phyloP scores from a whole-genome alignment of 2,797 vertebrate genomes.

The Argya squamiceps region DNA sequence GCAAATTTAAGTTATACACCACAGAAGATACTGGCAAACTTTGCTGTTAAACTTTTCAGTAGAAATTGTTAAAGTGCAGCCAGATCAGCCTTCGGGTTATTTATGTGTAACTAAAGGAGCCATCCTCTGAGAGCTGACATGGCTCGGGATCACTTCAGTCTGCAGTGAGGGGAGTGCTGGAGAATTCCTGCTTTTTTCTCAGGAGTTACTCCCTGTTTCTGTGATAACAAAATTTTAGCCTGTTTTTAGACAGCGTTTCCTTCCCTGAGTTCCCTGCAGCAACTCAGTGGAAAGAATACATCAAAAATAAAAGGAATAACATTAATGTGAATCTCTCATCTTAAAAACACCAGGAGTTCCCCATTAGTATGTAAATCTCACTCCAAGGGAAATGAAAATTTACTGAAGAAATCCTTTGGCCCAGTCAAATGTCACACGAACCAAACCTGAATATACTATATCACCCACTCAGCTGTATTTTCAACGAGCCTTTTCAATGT shows the following conservation, averaged over 20 bases:
- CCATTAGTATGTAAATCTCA: not conserved
- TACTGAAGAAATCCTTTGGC: not conserved
- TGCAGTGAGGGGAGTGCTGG: not conserved
- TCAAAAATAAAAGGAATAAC: not conserved
- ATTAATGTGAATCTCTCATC: not conserved
- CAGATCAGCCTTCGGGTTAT: not conserved
- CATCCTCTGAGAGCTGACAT: rapidly evolving
- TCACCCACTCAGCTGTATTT: not conserved
- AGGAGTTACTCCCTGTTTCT: not conserved
- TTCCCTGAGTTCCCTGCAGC: not conserved
- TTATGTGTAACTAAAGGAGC: not conserved
- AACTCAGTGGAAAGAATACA: not conserved
- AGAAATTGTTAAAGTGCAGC: not conserved
- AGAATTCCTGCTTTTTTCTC: not conserved
- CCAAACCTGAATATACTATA: not conserved
- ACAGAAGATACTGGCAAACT: not conserved
- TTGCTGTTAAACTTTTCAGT: not conserved
- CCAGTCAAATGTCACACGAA: not conserved
- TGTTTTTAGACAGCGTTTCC: not conserved
- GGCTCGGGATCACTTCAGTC: not conserved
- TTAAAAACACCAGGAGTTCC: not conserved
- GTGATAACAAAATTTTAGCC: not conserved
- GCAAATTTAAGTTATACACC: not conserved
- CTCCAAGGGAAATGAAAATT: not conserved
- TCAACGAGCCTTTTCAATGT: not conserved